Conservation (phyloP, 1,140 invertebrate species). For the Holotrichia oblita region DNA sequence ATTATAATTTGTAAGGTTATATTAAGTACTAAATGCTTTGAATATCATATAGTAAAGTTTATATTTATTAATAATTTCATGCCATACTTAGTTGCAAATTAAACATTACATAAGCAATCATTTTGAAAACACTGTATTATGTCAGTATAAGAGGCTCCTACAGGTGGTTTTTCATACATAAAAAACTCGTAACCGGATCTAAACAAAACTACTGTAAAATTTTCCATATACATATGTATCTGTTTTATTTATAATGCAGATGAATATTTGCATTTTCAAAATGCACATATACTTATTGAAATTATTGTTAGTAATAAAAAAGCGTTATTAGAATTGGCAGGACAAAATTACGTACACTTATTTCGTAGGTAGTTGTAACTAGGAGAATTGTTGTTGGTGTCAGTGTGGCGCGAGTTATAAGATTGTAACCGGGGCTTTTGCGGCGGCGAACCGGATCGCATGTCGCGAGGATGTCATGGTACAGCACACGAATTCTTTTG, state of each 20-base stretch:
- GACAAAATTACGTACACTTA: slow-evolving; percentile 58
- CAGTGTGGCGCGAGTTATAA: slow-evolving; percentile 50
- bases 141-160: background rate
- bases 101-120: too few species aligned
- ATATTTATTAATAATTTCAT: too few species aligned
- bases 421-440: slow-evolving; percentile 53
- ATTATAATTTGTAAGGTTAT: too few species aligned
- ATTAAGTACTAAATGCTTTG: too few species aligned
- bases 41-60: too few species aligned
- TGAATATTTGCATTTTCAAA: background rate
- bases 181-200: background rate
- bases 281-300: slow-evolving; percentile 2
- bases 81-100: too few species aligned
- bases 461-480: slow-evolving; percentile 56
- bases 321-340: slow-evolving; percentile 47
- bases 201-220: background rate
- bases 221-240: too few species aligned
- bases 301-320: slow-evolving; percentile 38
- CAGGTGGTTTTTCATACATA: slow-evolving; percentile 2
- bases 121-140: too few species aligned
- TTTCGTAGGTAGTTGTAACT: slow-evolving; percentile 55
- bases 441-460: slow-evolving; percentile 59
- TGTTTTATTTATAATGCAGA: too few species aligned
- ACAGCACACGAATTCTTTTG: slow-evolving; percentile 40
- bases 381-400: slow-evolving; percentile 59